Evolutionary conservation across 2,797 vertebrate genomes (phyloP), one percentile per base, ranked within the genome.

Genomic region (Sebastes matsubarae): DNA sequence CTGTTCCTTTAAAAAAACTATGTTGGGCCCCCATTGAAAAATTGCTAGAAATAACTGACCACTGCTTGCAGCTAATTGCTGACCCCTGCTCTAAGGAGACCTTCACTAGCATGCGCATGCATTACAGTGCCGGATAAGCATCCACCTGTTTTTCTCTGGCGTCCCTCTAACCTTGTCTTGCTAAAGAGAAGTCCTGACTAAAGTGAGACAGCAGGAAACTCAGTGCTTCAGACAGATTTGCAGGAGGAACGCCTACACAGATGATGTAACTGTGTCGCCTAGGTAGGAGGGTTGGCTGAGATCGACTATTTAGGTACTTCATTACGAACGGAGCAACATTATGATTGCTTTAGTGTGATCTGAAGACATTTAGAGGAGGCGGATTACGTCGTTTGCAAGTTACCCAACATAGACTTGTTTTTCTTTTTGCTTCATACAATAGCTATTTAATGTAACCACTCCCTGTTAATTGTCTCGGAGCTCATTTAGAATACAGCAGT

Each of bases 231-330:
- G 85, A 86, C 85, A 63, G 73, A 85, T 77, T 85, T 89, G 81
- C 88, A 69, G 84, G 87, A 79, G 79, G 60, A 85, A 89, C 86
- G 86, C 90, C 91, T 85, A 86, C 92, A 67, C 90, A 85, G 86
- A 88, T 90, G 86, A 91, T 90, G 84, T 89, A 92, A 92, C 79
- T 6, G 22, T 80, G 83, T 88, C 81, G 4, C 84, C 46, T 63
- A 77, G 82, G 88, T 88, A 73, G 90, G 86, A 85, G 85, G 82
- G 22, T 38, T 85, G 84, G 74, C 77, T 77, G 67, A 86, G 64
- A 85, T 81, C 6, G 52, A 79, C 82, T 87, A 71, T 88, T 80
- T 68, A 80, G 54, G 73, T 79, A 67, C 72, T 81, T 82, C 67
- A 82, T 83, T 84, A 75, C 77, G 25, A 88, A 71, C 20, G 69